phyloP scores from a whole-genome alignment of 2,113 vertebrate genomes.

The human region DNA sequence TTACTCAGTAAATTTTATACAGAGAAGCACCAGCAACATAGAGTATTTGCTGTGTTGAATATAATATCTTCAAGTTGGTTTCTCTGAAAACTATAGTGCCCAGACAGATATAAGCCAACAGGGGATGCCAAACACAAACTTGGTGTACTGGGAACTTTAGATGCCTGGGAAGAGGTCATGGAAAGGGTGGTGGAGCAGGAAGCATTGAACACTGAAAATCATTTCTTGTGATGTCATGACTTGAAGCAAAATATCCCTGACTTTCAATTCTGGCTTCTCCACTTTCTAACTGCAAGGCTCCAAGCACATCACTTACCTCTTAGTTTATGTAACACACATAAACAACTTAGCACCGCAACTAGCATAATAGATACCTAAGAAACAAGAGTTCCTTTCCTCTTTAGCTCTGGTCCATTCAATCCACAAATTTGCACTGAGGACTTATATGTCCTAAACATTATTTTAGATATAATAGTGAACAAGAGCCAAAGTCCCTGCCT shows the following conservation, averaged over 20 bases:
- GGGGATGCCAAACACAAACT: neutral
- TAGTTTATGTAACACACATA: neutral
- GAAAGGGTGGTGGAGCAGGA: neutral
- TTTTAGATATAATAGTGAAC: neutral
- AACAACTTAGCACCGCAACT: neutral
- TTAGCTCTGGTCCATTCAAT: neutral
- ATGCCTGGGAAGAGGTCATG: neutral
- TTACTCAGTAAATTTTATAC: neutral
- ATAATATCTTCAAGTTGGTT: neutral
- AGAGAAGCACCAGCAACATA: neutral
- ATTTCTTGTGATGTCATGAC: neutral
- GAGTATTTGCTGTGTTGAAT: neutral
- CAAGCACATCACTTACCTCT: neutral
- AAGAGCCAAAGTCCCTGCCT: neutral
- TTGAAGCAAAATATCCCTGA: neutral
- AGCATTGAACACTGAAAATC: neutral
- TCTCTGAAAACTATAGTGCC: neutral
- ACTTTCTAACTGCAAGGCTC: neutral
- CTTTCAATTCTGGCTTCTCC: neutral
- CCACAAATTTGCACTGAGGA: neutral
- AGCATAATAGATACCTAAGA: rapidly evolving
- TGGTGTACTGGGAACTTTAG: neutral
- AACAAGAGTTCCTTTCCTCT: neutral
- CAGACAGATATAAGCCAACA: neutral
- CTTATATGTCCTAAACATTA: neutral